Evolutionary conservation across 2,888 invertebrate genomes (phyloP).

Genomic region (Molanna angustata): DNA sequence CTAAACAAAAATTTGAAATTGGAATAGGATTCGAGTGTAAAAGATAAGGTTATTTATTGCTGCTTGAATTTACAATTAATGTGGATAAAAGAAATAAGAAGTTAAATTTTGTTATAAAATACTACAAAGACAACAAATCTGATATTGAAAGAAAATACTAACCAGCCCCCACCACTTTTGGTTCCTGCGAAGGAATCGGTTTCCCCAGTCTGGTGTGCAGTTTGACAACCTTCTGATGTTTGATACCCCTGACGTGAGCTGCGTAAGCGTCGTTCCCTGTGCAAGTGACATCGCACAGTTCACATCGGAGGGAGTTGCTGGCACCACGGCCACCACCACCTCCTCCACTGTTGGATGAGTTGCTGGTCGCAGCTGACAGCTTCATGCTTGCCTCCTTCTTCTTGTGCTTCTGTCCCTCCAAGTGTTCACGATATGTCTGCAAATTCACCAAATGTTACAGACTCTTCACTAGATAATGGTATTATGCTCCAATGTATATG

Average conservation of each 20-base stretch:
- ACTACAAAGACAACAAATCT: too few relatives aligned
- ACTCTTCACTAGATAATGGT: too few relatives aligned
- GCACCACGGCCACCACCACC: constrained; percentile 33
- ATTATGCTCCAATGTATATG: too few relatives aligned
- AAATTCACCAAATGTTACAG: constrained; percentile 36
- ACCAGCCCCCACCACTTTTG: constrained; percentile 72
- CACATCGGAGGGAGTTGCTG: constrained; percentile 75
- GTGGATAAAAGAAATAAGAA: too few relatives aligned
- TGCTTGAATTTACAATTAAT: too few relatives aligned
- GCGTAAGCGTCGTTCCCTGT: constrained; percentile 98
- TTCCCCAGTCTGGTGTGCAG: constrained; percentile 96
- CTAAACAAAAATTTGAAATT: too few relatives aligned
- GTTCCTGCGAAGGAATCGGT: constrained; percentile 94
- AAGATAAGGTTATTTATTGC: too few relatives aligned
- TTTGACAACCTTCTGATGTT: constrained; percentile 97
- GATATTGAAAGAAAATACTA: too few relatives aligned
- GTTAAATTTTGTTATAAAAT: too few relatives aligned
- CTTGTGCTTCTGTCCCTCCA: constrained; percentile 98
- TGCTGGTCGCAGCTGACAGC: constrained; percentile 62
- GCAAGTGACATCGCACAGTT: constrained; percentile 97
- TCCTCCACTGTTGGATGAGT: constrained; percentile 55
- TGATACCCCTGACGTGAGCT: constrained; percentile 95
- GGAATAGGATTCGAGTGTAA: too few relatives aligned
- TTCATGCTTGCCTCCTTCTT: constrained; percentile 91
- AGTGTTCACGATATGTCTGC: constrained; percentile 88